Evolutionary conservation across 2,888 invertebrate genomes (phyloP).

Genomic region (Drosophila austrosaltans): DNA sequence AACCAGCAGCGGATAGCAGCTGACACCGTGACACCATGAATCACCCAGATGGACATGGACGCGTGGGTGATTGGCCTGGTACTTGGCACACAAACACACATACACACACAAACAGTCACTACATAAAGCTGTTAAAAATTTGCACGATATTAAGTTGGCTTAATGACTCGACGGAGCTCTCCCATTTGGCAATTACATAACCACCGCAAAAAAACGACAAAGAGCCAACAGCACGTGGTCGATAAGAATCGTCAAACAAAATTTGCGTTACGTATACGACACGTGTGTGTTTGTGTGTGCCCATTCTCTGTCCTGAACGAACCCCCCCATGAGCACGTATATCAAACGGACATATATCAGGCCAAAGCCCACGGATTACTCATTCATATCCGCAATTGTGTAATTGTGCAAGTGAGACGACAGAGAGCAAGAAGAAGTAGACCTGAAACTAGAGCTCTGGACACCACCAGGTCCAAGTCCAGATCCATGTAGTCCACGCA

Average conservation of each 20-base stretch:
- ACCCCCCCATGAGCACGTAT: constrained; percentile 35
- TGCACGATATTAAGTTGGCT: constrained; percentile 73
- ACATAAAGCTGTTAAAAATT: constrained; percentile 72
- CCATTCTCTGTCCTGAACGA: constrained; percentile 48
- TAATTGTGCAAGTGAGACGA: constrained; percentile 45
- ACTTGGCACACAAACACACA: constrained; percentile 29
- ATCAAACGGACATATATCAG: constrained; percentile 70
- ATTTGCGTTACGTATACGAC: constrained; percentile 76
- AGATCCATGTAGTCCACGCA: constrained; percentile 52
- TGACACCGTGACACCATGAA: constrained; percentile 55
- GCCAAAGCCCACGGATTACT: constrained; percentile 78
- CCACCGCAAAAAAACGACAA: constrained; percentile 20
- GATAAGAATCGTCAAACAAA: constrained; percentile 69
- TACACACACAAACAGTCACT: constrained; percentile 25
- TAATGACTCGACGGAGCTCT: constrained; percentile 58
- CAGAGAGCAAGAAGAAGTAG: background rate
- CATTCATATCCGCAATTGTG: constrained; percentile 79
- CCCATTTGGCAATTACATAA: constrained; percentile 57
- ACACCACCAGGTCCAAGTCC: constrained; percentile 14
- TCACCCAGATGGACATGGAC: constrained; percentile 41
- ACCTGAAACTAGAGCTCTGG: constrained; percentile 36
- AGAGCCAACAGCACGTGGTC: constrained; percentile 41
- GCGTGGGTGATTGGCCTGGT: constrained; percentile 58
- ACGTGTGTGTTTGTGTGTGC: constrained; percentile 63
- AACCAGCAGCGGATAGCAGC: constrained; percentile 30